Percentiles rank a stretch among this genome's conserved stretches.
Evolutionary conservation across 1,140 invertebrate genomes (phyloP).

Genomic region (Drosophila serrata): DNA sequence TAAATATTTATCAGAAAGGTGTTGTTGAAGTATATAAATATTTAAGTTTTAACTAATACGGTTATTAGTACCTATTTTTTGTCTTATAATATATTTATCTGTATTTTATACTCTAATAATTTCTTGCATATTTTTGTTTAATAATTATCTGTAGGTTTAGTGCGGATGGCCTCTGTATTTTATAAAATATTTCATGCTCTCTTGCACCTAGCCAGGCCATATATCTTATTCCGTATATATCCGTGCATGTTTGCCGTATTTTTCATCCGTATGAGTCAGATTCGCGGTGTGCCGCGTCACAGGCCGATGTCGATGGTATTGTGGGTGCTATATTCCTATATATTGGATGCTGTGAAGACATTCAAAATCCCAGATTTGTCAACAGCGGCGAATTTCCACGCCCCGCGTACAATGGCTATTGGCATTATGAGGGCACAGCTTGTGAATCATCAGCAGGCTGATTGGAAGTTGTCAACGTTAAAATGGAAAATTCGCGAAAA

Average conservation of each 20-base stretch:
- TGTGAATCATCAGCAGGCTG: slow-evolving; percentile 65
- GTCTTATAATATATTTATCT: background rate
- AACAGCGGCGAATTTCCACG: slow-evolving; percentile 38
- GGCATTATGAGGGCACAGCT: slow-evolving; percentile 28
- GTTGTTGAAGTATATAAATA: background rate
- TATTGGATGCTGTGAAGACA: slow-evolving; percentile 22
- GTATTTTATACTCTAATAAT: slow-evolving; percentile 13
- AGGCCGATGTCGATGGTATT: slow-evolving; percentile 36
- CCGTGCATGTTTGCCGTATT: slow-evolving; percentile 41
- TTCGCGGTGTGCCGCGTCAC: slow-evolving; percentile 35
- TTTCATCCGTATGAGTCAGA: slow-evolving; percentile 48
- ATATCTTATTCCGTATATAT: slow-evolving; percentile 32
- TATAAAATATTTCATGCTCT: slow-evolving; percentile 40
- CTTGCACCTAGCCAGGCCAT: slow-evolving; percentile 42
- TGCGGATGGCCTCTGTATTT: slow-evolving; percentile 2
- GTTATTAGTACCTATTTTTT: too few species aligned
- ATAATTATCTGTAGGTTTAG: background rate
- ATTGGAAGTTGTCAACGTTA: slow-evolving; percentile 69
- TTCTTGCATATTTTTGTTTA: slow-evolving; percentile 9
- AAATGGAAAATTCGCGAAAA: slow-evolving; percentile 20
- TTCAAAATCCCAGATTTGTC: slow-evolving; percentile 58
- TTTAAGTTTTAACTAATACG: background rate
- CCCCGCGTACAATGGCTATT: slow-evolving; percentile 53
- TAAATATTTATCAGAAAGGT: background rate
- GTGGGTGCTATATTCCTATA: background rate